Evolutionary conservation across 2,113 vertebrate genomes (phyloP), one percentile per base, ranked within the genome.

Genomic region (Aphelocoma coerulescens): DNA sequence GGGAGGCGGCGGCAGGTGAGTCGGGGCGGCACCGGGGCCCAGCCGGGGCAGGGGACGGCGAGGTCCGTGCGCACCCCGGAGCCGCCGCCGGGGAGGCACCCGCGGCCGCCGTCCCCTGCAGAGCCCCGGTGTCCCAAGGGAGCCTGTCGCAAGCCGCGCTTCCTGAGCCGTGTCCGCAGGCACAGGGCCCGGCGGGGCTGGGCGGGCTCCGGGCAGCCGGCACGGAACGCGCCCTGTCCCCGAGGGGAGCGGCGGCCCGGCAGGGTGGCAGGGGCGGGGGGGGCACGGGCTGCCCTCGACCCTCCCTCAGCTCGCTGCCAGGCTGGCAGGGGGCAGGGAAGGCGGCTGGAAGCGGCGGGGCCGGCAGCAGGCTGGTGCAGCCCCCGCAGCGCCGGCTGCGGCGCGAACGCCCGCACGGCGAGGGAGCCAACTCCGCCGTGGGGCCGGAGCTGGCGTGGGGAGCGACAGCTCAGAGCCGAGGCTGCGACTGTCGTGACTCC

Each of bases 21-120:
- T 59, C 3, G 7, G 37, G 51, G 18, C 7, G 9, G 59, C 5
- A 12, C 0, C 6, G 16, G 2, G 16, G 58, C 3, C 13, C 43
- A 35, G 15, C 2, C 16, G 7, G 37, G 32, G 10, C 30, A 11
- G 37, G 39, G 6, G 4, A 6, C 9, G 22, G 20, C 22, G 10
- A 15, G 21, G 0, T 4, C 32, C 5, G 9, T 3, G 76, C 48
- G 6, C n/a, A 9, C 48, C 22, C 41, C 10, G 58, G 51, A 73
- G 35, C 30, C 23, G 51, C 51, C 16, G 35, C 24, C 10, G 16
- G 66, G 30, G 24, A 21, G 12, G 24, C 33, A 26, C 24, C 26
- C 1, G 8, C 21, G 28, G 32, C 22, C 20, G 18, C 9, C 28
- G 41, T 13, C 2, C 33, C n/a, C 8, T 19, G 83, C 55, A 10